Percentiles rank a stretch among this genome's conserved stretches.
These are phyloP conservation scores for Plagiodera versicolora DNA, from an alignment of 2,888 invertebrate species.

Conservation along the genomic window DNA sequence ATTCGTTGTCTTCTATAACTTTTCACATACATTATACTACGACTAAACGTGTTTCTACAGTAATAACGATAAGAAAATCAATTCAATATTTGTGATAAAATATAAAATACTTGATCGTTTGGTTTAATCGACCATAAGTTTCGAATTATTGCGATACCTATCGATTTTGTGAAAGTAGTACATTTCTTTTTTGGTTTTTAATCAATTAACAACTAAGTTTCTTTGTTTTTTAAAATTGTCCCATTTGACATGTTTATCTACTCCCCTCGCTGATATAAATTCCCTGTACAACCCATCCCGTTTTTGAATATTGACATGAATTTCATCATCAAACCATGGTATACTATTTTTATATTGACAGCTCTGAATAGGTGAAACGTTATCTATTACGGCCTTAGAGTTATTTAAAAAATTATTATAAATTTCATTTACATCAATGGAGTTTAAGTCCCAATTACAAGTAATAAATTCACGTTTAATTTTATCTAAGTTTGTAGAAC, in stretches of 20 bases:
- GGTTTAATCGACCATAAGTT: too few species aligned
- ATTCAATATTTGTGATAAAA: too few species aligned
- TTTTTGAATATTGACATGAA: slow-evolving; percentile 3
- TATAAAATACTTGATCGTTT: too few species aligned
- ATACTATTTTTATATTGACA: slow-evolving; percentile 1
- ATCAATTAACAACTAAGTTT: background rate
- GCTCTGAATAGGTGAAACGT: background rate
- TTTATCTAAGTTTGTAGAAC: slow-evolving; percentile 2
- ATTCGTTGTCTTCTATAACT: too few species aligned
- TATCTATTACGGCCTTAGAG: background rate
- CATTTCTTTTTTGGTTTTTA: background rate
- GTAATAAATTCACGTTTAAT: background rate
- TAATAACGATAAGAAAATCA: too few species aligned
- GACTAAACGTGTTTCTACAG: too few species aligned
- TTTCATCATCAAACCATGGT: slow-evolving; percentile 6
- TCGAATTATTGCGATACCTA: background rate
- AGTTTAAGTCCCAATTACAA: background rate
- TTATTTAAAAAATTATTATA: slow-evolving; percentile 1
- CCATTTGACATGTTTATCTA: background rate
- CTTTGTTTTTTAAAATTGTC: background rate
- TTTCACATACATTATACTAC: too few species aligned
- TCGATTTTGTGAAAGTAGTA: background rate
- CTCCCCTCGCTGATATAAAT: background rate
- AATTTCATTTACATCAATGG: background rate
- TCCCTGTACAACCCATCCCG: background rate